Evolutionary conservation across 2,888 invertebrate species (phyloP).

Genomic region (Drosophila testacea): DNA sequence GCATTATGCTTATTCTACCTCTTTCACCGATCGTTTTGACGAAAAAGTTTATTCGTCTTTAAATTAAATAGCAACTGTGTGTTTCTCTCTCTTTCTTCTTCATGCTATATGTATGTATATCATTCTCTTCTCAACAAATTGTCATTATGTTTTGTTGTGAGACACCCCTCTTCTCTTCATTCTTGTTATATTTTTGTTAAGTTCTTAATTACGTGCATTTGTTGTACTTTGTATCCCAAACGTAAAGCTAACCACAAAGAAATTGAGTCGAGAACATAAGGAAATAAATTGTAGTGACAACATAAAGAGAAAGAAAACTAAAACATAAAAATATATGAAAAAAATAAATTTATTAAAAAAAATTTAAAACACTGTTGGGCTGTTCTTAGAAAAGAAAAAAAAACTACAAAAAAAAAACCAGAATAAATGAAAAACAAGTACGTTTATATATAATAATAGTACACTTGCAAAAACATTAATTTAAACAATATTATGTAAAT

Average conservation of each 20-base stretch:
- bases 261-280: conserved; percentile 35
- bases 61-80: neutral
- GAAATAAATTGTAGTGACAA: conserved; percentile 44
- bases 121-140: neutral
- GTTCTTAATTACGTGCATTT: conserved; percentile 44
- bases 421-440: conserved; percentile 40
- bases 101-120: neutral
- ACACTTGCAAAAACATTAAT: conserved; percentile 54
- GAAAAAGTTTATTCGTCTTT: neutral
- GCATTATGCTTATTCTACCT: neutral
- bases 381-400: conserved; percentile 78
- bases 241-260: conserved; percentile 49
- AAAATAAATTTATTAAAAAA: conserved; percentile 30
- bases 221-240: conserved; percentile 44
- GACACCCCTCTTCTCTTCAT: neutral
- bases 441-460: conserved; percentile 36
- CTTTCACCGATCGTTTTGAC: neutral
- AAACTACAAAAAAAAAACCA: conserved; percentile 35
- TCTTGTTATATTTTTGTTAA: conserved; percentile 15
- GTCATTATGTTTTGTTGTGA: neutral
- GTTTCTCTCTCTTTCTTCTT: conserved; percentile 2
- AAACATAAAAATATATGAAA: conserved; percentile 34
- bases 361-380: conserved; percentile 73
- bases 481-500: conserved; percentile 64
- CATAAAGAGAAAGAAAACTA: conserved; percentile 19